Evolutionary conservation across 2,888 invertebrate species (phyloP), one percentile per base, ranked within the genome.

Genomic region (Cordilura impudica): DNA sequence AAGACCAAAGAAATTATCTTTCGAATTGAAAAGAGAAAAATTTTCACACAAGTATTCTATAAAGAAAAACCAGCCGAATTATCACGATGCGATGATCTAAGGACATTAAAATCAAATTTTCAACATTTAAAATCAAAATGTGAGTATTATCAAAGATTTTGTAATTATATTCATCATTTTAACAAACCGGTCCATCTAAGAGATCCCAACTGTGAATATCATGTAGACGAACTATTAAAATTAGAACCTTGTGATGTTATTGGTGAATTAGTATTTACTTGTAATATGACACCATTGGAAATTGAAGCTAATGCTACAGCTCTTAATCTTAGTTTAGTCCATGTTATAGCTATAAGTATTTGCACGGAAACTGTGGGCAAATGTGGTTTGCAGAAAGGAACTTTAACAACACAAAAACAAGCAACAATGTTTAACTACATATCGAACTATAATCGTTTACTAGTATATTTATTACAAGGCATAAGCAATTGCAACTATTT

Each of bases 321-420:
- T 82, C 87, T 95, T 16, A 94, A 94, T 86, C 91, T 95, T 1
- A 94, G 95, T 90, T 91, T 95, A 65, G 92, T 94, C 58, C 94
- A 95, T 83, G 94, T 94, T 82, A 92, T 95, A 10, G 92, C 94
- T 2, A 89, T 93, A 2, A 95, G 94, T 87, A 94, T 94, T 84
- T 95, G 94, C 82, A 94, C 95, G 0, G 92, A 87, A 66, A 77
- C 88, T 10, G 82, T 79, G 7, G 70, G 54, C 14, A 81, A 73
- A 67, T 69, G 69, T 39, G 26, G 39, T 16, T 16, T 23, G 14
- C 47, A 75, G 54, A 14, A 72, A 70, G 70, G 70, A 0, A 26
- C 74, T 16, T 84, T 85, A 29, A 70, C 82, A 2, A 69, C 82
- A 0, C 84, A 86, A 51, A 87, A 89, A 63, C 86, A 86, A 72